Evolutionary conservation across 2,888 invertebrate species (phyloP), one percentile per base, ranked within the genome.

Genomic region (Sericinus montela): DNA sequence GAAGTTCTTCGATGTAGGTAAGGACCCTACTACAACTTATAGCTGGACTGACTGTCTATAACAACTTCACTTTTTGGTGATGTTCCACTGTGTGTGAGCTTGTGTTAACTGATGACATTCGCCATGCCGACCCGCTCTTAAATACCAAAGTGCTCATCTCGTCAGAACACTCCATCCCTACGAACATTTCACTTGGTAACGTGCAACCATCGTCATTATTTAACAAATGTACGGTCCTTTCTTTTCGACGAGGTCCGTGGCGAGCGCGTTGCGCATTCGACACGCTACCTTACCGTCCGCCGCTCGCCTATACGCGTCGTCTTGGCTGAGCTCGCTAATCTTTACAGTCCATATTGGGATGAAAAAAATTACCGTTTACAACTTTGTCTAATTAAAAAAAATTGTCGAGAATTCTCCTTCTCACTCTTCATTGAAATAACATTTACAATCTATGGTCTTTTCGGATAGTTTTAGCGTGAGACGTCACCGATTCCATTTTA

Each of bases 41-140:
- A 63, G 56, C 55, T 52, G 44, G 41, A 69, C 69, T 59, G 41
- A 69, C 69, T 59, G 58, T 62, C 66, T 65, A 63, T 67, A 75
- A 72, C 69, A 75, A 72, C 63, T 71, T 69, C 75, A 62, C 65
- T 62, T 65, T 63, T 62, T 70, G 62, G 82, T 84, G 86, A 85
- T 86, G 86, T 78, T 82, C 80, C 71, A 78, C 73, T 72, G 69
- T 62, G 76, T 69, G 79, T 67, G 79, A 72, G 79, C 76, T 78
- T 55, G 75, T 77, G 82, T 77, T 84, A 78, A 88, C 87, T 88
- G 87, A 88, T 88, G 87, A 83, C 80, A 86, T 85, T 87, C 82
- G 75, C 80, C 69, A 74, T 69, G 72, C 73, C 75, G 77, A 69
- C 78, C 78, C 80, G 87, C 87, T 82, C 86, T 88, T 88, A 88